Percentiles rank a stretch among this genome's conserved stretches.
phyloP scores from a whole-genome alignment of 2,797 vertebrate genomes.

The Hydrophis major region DNA sequence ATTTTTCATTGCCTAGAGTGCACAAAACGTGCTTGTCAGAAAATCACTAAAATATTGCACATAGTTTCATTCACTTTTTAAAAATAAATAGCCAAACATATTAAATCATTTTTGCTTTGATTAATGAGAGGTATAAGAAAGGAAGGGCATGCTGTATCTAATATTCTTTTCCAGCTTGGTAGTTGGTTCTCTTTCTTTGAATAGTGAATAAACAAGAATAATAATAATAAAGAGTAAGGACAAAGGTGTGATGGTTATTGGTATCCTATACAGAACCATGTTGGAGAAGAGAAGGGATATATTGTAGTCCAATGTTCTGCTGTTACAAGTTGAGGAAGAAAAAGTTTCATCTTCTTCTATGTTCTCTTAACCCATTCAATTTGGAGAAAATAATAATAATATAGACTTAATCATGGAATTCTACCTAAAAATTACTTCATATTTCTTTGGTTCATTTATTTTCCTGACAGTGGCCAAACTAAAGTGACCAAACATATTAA shows the following conservation, averaged over 20 bases:
- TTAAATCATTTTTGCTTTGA: background rate
- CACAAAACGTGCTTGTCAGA: background rate
- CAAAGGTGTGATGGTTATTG: background rate
- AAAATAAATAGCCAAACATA: background rate
- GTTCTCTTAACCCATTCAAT: background rate
- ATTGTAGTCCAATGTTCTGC: background rate
- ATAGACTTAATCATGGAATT: background rate
- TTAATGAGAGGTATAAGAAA: background rate
- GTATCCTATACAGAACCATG: background rate
- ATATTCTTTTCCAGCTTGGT: background rate
- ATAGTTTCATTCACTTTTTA: background rate
- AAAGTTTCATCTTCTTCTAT: background rate
- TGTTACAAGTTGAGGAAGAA: background rate
- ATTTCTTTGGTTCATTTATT: accelerated
- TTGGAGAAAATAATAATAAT: background rate
- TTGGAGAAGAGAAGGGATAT: background rate
- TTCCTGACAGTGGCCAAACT: background rate
- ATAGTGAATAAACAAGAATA: background rate
- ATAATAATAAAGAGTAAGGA: background rate
- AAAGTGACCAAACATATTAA: background rate
- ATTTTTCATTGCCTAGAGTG: background rate
- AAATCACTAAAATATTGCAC: background rate
- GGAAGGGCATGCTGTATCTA: background rate
- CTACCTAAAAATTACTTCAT: background rate
- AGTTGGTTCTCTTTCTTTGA: background rate